Conservation (phyloP, 1,140 invertebrate species). For the Littorina saxatilis region DNA sequence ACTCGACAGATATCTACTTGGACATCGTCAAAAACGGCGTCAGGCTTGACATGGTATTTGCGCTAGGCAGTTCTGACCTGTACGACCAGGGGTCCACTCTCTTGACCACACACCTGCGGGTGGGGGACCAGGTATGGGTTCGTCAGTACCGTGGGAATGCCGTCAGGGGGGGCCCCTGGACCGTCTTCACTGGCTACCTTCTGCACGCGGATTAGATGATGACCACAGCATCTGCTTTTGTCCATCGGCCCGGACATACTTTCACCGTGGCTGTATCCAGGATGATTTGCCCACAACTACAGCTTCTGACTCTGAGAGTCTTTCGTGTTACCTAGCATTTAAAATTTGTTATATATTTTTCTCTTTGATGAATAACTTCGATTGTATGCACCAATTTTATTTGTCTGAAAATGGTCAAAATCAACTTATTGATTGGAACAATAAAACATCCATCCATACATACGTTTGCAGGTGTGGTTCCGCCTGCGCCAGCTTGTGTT, state of each 20-base stretch:
- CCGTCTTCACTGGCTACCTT: constrained; percentile 20
- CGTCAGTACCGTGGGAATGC: neutral
- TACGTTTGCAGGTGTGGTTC: neutral
- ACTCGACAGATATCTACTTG: neutral
- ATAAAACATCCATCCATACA: neutral
- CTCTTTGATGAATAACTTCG: neutral
- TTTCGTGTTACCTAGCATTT: neutral
- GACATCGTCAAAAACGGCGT: neutral
- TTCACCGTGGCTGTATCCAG: too few species aligned
- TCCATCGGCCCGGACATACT: too few species aligned
- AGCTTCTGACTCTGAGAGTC: neutral
- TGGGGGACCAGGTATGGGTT: constrained; percentile 19
- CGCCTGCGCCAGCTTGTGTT: neutral
- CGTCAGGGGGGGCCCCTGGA: constrained; percentile 1
- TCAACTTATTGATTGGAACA: too few species aligned
- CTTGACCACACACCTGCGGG: neutral
- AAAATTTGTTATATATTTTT: neutral
- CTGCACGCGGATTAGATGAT: constrained; percentile 22
- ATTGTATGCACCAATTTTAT: too few species aligned
- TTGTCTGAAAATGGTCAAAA: too few species aligned
- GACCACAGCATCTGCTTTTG: too few species aligned
- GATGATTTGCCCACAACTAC: too few species aligned
- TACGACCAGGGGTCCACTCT: constrained; percentile 1
- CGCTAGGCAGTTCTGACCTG: neutral
- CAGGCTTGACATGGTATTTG: neutral